Evolutionary conservation across 2,888 invertebrate species (phyloP).

Genomic region (Rapana venosa): DNA sequence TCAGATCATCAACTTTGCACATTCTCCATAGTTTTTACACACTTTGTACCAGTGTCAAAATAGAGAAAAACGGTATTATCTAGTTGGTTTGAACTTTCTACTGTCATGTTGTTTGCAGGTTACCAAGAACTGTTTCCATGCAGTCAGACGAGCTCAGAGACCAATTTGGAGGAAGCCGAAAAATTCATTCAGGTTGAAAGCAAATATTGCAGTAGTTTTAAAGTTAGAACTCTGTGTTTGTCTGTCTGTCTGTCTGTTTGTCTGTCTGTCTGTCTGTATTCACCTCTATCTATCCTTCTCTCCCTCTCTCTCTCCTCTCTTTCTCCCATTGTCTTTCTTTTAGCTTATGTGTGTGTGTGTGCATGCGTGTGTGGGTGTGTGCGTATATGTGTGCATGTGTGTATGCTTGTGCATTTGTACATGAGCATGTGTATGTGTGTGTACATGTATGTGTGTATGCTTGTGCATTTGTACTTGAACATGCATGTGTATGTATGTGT

Average conservation of each 20-base stretch:
- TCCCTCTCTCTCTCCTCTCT: too few relatives aligned
- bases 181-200: constrained; percentile 62
- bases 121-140: constrained; percentile 71
- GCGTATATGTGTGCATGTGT: not conserved
- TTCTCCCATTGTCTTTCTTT: not conserved
- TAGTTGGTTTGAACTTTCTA: too few relatives aligned
- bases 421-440: not conserved
- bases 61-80: too few relatives aligned
- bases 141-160: constrained; percentile 58
- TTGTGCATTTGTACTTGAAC: not conserved
- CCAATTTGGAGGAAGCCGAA: constrained; percentile 59
- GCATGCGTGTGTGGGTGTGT: not conserved
- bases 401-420: not conserved
- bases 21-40: too few relatives aligned
- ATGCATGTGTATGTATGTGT: not conserved
- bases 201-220: not conserved
- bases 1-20: too few relatives aligned
- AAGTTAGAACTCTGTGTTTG: not conserved
- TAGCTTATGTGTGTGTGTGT: not conserved
- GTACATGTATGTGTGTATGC: not conserved
- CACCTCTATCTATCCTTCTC: too few relatives aligned
- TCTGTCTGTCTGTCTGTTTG: not conserved
- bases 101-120: constrained; percentile 53
- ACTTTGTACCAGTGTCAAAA: too few relatives aligned
- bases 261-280: not conserved